phyloP scores from a whole-genome alignment of 2,888 invertebrate genomes.

The Eulithis prunata region DNA sequence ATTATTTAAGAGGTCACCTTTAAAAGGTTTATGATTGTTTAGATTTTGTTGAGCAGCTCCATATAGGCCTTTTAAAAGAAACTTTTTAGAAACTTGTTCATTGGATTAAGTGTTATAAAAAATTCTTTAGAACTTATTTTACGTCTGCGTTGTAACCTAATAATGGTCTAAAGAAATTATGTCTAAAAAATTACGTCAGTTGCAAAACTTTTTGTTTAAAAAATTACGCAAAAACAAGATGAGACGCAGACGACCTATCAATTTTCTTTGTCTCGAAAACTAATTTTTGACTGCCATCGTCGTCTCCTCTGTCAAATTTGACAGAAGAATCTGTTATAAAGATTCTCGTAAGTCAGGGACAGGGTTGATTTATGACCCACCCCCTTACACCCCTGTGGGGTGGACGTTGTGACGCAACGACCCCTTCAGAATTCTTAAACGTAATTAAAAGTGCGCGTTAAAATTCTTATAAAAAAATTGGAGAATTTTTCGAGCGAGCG shows the following conservation, averaged over 20 bases:
- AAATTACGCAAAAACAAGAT: not conserved
- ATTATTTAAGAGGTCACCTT: no score
- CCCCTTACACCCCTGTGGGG: constrained; percentile 17
- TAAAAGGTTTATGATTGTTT: no score
- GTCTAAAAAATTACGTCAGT: not conserved
- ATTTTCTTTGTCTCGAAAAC: constrained; percentile 25
- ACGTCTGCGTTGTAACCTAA: no score
- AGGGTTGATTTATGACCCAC: constrained; percentile 50
- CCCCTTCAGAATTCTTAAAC: constrained; percentile 49
- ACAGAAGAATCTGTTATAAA: constrained; percentile 44
- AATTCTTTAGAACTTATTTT: no score
- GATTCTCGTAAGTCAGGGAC: constrained; percentile 47
- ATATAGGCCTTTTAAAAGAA: not conserved
- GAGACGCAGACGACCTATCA: constrained; percentile 6
- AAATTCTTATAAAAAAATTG: constrained; percentile 16
- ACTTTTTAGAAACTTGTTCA: no score
- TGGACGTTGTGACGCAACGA: constrained; percentile 40
- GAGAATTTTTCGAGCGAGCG: not conserved
- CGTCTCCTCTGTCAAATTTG: constrained; percentile 24
- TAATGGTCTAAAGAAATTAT: not conserved
- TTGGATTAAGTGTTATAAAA: no score
- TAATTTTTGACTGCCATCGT: constrained; percentile 35
- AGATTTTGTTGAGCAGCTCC: no score
- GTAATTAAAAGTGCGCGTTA: constrained; percentile 55
- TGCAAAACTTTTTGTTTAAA: not conserved